Evolutionary conservation across 1,140 invertebrate species (phyloP), one percentile per base, ranked within the genome.

Genomic region (Hylyphantes graminicola): DNA sequence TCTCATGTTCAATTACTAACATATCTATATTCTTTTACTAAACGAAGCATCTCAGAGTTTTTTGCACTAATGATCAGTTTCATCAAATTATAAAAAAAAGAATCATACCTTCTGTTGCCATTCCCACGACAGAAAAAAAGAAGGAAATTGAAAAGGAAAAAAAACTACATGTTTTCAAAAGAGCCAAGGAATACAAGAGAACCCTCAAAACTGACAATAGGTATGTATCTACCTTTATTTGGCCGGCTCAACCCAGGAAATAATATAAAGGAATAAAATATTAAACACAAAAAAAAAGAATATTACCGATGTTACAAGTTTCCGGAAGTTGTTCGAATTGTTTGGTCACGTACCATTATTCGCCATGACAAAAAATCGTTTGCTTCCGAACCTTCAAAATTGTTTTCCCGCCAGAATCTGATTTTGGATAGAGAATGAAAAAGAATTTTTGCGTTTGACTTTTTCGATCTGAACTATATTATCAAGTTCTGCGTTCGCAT

Each of bases 281-380:
- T 7, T 7, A 21, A 48, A 9, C 10, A 11, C 8, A 53, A 70
- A 70, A 70, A 70, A 70, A 54, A n/a, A 19, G 48, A 53, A 68
- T 68, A 50, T 68, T 70, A 35, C 17, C 54, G 68, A 70, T 70
- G 50, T 70, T 70, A 48, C 51, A 70, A 8, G 51, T 53, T 70
- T 51, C 68, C 68, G 68, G 68, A 70, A 70, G 68, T 70, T 70
- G 68, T 51, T 35, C 50, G 54, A 51, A 70, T 70, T 70, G 50
- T 7, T 48, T 9, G 68, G 68, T 53, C 50, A 53, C 68, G 50
- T 70, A 70, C 17, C 54, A 70, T 70, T 70, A 68, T 70, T 17
- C 19, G 10, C 68, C 3, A 54, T 9, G 15, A 12, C n/a, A 70
- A 70, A 70, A 70, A 70, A 70, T 53, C 51, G 50, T 70, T 51